A percentile compares a stretch with the other conserved stretches of the same genome.
phyloP scores from a whole-genome alignment of 2,797 vertebrate genomes.

The Euthynnus affinis region DNA sequence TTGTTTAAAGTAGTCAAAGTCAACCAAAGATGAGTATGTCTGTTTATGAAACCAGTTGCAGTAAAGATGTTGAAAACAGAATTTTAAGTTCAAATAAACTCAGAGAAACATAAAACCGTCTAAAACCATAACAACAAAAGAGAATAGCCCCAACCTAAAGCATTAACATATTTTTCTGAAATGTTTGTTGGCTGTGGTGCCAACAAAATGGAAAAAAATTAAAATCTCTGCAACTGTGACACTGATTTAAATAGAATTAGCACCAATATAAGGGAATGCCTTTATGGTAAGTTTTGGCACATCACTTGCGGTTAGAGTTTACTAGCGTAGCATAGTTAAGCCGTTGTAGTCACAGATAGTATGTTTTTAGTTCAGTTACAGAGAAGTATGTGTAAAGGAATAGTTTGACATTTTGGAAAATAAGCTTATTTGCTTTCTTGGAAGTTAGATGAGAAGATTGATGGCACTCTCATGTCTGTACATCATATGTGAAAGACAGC shows the following conservation, averaged over 20 bases:
- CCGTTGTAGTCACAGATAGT: background rate
- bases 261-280: conserved; percentile 33
- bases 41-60: conserved; percentile 3
- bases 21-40: background rate
- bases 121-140: background rate
- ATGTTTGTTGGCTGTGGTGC: background rate
- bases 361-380: background rate
- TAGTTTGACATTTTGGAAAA: background rate
- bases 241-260: conserved; percentile 9
- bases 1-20: background rate
- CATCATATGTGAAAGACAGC: background rate
- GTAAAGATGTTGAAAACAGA: background rate
- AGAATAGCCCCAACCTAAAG: background rate
- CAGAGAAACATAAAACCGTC: background rate
- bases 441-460: no score
- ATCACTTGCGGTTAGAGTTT: background rate
- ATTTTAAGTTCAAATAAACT: background rate
- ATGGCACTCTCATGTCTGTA: background rate
- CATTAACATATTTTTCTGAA: background rate
- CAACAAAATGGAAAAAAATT: conserved; percentile 16
- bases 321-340: background rate
- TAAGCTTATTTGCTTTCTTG: no score
- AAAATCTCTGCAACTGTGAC: background rate
- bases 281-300: conserved; percentile 40
- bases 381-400: conserved; percentile 8